Percentiles rank a stretch among this genome's conserved stretches.
These are phyloP conservation scores for Zygaena filipendulae DNA, from an alignment of 2,888 invertebrate genomes.

Conservation along the genomic window DNA sequence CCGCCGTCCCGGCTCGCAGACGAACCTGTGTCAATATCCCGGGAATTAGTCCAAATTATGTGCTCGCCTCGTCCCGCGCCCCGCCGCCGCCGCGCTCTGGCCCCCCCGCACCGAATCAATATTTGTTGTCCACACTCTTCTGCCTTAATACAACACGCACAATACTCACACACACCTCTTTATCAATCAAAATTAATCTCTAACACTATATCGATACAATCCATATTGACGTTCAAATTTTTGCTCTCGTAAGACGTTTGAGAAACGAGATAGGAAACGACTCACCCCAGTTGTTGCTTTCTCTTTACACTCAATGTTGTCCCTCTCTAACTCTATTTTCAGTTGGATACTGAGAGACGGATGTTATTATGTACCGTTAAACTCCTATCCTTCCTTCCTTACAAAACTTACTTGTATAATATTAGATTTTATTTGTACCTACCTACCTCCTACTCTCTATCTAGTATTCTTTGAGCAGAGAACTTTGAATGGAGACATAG, in stretches of 20 bases:
- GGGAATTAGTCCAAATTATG: slow-evolving; percentile 69
- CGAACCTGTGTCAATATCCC: slow-evolving; percentile 59
- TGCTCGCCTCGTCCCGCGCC: slow-evolving; percentile 33
- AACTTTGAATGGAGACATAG: no score
- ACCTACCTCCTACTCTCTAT: no score
- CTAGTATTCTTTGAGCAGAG: no score
- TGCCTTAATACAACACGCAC: slow-evolving; percentile 66
- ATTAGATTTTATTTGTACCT: no score
- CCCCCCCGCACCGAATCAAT: slow-evolving; percentile 61
- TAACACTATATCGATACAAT: slow-evolving; percentile 3
- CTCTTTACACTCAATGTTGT: slow-evolving; percentile 59
- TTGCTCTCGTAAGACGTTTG: slow-evolving; percentile 23
- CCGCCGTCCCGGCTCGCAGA: slow-evolving; percentile 37
- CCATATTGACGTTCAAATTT: slow-evolving; percentile 8
- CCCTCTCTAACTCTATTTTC: slow-evolving; percentile 56
- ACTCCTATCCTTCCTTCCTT: no score
- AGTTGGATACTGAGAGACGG: slow-evolving; percentile 27
- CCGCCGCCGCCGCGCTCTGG: slow-evolving; percentile 22
- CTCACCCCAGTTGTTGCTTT: slow-evolving; percentile 55
- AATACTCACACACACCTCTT: slow-evolving; percentile 37
- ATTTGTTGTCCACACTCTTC: slow-evolving; percentile 70
- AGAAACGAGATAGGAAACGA: slow-evolving; percentile 20
- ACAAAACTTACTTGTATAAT: no score
- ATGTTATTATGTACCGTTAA: slow-evolving; percentile 12
- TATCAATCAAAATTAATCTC: slow-evolving; percentile 13